Evolutionary conservation across 1,140 invertebrate species (phyloP).

Genomic region (Lepidostoma basale): DNA sequence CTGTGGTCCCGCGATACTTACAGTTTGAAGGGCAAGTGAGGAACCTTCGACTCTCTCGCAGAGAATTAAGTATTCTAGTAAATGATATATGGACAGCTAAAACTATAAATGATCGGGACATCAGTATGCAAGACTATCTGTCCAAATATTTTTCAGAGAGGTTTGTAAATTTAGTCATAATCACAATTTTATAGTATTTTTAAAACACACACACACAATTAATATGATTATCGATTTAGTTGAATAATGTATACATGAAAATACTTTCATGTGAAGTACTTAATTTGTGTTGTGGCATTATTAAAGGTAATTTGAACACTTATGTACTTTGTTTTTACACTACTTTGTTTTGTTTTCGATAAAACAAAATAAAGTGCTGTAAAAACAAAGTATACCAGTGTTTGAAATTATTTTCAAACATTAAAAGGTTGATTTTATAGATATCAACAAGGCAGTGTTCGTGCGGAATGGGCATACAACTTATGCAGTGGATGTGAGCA

Average conservation of each 20-base stretch:
- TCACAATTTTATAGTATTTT: no score
- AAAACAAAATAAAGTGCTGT: background rate
- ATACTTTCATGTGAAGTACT: no score
- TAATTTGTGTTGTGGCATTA: no score
- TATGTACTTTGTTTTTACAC: no score
- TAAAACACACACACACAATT: no score
- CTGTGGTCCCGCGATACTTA: conserved; percentile 54
- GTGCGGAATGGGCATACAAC: conserved; percentile 59
- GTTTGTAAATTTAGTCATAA: conserved; percentile 41
- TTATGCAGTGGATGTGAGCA: conserved; percentile 56
- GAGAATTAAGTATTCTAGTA: conserved; percentile 56
- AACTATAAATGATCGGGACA: conserved; percentile 40
- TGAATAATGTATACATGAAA: no score
- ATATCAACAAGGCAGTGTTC: conserved; percentile 54
- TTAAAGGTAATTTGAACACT: no score
- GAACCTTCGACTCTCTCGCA: conserved; percentile 56
- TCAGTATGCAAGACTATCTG: conserved; percentile 56
- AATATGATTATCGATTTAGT: no score
- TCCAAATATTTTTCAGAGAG: conserved; percentile 41
- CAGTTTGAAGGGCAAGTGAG: conserved; percentile 55
- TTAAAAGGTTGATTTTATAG: conserved; percentile 45
- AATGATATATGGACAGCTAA: conserved; percentile 57
- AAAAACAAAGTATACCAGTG: no score
- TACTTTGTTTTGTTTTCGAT: no score
- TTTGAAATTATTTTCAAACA: background rate